Evolutionary conservation across 2,797 vertebrate species (phyloP), one percentile per base, ranked within the genome.

Genomic region (Sebastolobus altivelis): DNA sequence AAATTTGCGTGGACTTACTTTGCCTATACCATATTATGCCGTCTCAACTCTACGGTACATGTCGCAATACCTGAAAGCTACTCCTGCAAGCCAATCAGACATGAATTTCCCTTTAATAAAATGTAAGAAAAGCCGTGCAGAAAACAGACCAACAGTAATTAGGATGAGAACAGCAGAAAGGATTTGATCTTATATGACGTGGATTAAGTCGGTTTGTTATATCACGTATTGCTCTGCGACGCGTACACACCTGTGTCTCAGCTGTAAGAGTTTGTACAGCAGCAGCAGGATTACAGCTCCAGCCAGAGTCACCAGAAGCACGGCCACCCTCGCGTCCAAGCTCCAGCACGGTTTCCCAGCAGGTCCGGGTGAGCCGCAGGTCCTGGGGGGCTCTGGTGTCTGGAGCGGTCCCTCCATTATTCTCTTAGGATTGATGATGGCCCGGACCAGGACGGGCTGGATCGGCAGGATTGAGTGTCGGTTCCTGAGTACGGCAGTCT

Each of bases 261-360:
- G 88, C 88, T 92, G 88, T 18, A 96, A 70, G 3, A 95, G 89
- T 46, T 85, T 88, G 80, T 94, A 96, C 4, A 96, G 79, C 72
- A 96, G 92, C 43, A 92, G 82, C 68, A 96, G 88, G 71, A 96
- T 93, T 6, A 95, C 43, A 4, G 91, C 88, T 77, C 91, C 95
- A 27, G 94, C 95, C 46, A 95, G 25, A 8, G 89, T 89, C 82
- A 93, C 56, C 76, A 96, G 85, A 14, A 95, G 46, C 37, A 95
- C 40, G 0, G 80, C 86, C 68, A 95, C 72, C 49, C 83, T 90
- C 60, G 88, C 29, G n/a, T 95, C 94, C 35, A 93, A 46, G 69
- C 65, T 86, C 92, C 88, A 92, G 83, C 94, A 94, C 0, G 75
- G 37, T 40, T 67, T 89, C 6, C 89, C 87, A 2, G 81, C 56